A percentile compares a stretch with the other conserved stretches of the same genome.
Evolutionary conservation across 2,113 vertebrate genomes (phyloP).

Genomic region (Pseudopipra pipra): DNA sequence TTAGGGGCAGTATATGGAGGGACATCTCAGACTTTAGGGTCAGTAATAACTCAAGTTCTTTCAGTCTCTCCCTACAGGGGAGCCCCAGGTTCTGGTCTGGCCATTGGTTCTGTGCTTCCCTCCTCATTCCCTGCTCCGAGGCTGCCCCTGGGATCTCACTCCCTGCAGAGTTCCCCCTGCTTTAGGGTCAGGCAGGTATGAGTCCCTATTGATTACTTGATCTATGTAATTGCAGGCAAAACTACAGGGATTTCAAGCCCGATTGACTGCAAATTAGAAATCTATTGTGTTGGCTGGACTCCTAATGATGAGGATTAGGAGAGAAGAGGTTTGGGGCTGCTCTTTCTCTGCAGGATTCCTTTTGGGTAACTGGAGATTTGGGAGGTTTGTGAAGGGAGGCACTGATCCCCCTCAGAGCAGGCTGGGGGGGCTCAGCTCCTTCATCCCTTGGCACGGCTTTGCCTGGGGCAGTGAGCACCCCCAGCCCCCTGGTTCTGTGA

Average conservation of each 20-base stretch:
- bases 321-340: neutral
- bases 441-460: neutral
- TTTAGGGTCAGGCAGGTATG: neutral
- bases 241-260: conserved; percentile 70
- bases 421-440: neutral
- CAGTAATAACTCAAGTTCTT: rapidly evolving
- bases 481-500: neutral
- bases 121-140: neutral
- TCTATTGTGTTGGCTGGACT: conserved; percentile 58
- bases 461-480: neutral
- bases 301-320: conserved; percentile 16
- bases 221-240: conserved; percentile 64
- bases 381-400: neutral
- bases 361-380: neutral
- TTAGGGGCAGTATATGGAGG: neutral
- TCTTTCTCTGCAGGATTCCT: neutral
- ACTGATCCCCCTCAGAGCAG: neutral
- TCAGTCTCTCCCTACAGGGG: neutral
- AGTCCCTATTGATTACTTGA: conserved; percentile 65
- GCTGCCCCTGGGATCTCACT: neutral
- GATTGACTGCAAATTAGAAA: conserved; percentile 78
- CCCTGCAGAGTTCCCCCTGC: neutral
- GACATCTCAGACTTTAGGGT: neutral
- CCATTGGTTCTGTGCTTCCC: neutral
- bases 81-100: neutral